Conservation (phyloP, 2,113 vertebrate species). For the Mesoclemmys tuberculata region DNA sequence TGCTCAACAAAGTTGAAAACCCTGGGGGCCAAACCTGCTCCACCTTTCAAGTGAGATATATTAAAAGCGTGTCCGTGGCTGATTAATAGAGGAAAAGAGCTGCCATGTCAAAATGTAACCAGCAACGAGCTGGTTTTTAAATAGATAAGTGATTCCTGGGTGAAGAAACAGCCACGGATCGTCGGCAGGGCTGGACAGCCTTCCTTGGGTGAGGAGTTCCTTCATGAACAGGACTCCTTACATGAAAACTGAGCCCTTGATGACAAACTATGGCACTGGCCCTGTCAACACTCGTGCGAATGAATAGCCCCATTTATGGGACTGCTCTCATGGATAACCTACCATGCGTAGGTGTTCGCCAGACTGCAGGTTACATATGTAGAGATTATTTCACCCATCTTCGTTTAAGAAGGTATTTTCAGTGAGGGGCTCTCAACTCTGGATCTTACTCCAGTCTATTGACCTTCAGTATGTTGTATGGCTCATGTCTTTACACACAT, state of each 20-base stretch:
- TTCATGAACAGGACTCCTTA: background rate
- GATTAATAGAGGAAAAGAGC: too few species aligned
- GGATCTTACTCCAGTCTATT: background rate
- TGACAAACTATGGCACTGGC: background rate
- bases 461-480: constrained; percentile 19
- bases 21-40: too few species aligned
- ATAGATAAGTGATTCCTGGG: background rate
- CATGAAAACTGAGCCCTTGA: background rate
- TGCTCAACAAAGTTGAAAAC: too few species aligned
- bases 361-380: background rate
- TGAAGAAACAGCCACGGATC: background rate
- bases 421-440: background rate
- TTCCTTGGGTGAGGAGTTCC: background rate
- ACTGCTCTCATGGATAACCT: accelerated
- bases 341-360: background rate
- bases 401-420: constrained; percentile 25
- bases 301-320: background rate
- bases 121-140: too few species aligned
- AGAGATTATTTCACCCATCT: constrained; percentile 17
- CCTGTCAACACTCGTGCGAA: accelerated
- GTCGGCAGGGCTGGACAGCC: background rate
- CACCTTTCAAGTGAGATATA: background rate
- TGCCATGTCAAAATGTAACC: too few species aligned
- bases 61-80: too few species aligned
- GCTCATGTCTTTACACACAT: background rate